phyloP scores from a whole-genome alignment of 2,797 vertebrate species.

The Graptemys geographica region DNA sequence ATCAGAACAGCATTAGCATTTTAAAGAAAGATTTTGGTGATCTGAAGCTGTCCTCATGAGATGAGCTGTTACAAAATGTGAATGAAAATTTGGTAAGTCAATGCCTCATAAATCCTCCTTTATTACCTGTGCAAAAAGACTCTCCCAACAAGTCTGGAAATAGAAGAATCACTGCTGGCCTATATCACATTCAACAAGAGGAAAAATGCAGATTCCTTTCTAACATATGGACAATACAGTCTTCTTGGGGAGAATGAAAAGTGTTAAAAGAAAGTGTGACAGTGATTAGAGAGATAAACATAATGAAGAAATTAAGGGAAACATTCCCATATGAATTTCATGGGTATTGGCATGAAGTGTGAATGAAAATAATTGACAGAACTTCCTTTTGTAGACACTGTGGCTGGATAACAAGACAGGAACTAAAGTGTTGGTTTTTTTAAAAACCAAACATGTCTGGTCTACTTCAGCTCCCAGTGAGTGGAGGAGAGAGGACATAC shows the following conservation, averaged over 20 bases:
- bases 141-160: neutral
- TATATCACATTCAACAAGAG: neutral
- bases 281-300: neutral
- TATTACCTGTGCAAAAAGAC: neutral
- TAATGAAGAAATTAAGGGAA: conserved; percentile 15
- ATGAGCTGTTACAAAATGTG: neutral
- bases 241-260: neutral
- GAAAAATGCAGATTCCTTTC: neutral
- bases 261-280: neutral
- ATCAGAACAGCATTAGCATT: neutral
- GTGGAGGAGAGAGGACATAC: conserved; percentile 9
- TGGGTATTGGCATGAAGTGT: neutral
- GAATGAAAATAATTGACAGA: neutral
- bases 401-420: neutral
- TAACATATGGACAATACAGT: neutral
- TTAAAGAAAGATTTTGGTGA: conserved; percentile 7
- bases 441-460: neutral
- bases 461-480: conserved; percentile 22
- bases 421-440: neutral
- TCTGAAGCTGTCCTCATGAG: neutral
- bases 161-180: neutral
- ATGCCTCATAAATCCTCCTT: neutral
- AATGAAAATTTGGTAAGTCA: neutral
- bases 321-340: neutral
- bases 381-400: neutral